Evolutionary conservation across 2,888 invertebrate genomes (phyloP), one percentile per base, ranked within the genome.

Genomic region (Panzeria rudis): DNA sequence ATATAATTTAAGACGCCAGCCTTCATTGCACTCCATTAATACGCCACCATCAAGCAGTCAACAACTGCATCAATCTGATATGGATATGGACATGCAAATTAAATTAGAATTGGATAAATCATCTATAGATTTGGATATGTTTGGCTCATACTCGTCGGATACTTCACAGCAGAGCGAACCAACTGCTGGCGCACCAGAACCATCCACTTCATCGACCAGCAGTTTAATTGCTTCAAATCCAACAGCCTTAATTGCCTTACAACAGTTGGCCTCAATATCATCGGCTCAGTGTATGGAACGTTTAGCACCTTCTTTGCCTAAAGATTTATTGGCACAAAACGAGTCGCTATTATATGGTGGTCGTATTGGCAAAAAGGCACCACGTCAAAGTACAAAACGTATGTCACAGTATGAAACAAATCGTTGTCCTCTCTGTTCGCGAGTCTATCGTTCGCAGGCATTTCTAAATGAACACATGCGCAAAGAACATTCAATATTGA

Each of bases 381-480:
- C 89, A 13, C 89, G 91, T 13, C 90, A 90, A 84, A 88, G 89
- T 71, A 86, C 89, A 38, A 90, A 91, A 68, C 89, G 90, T 17
- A 79, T 89, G 44, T 87, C 89, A 9, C 88, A 88, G 50, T 91
- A 90, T 80, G 92, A 92, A 83, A 89, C 90, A 50, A 91, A 91
- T 88, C 91, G 92, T 38, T 92, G 92, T 88, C 93, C 92, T 1
- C 88, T 92, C 6, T 92, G 92, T 84, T 89, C 92, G n/a, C 89
- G 92, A 3, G 90, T 91, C 79, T 93, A 92, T 87, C 90, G 92
- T 69, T 91, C 92, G 5, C 92, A 92, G 84, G 90, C 92, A 44
- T 92, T 92, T 87, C 88, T 92, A 52, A 92, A 92, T 78, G 92
- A 92, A 81, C 93, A 92, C 76, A 93, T 92, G 92, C 90, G 92